Percentiles rank a stretch among this genome's conserved stretches.
These are phyloP conservation scores for Ammospiza maritima DNA, from an alignment of 2,797 vertebrate species.

Conservation along the genomic window DNA sequence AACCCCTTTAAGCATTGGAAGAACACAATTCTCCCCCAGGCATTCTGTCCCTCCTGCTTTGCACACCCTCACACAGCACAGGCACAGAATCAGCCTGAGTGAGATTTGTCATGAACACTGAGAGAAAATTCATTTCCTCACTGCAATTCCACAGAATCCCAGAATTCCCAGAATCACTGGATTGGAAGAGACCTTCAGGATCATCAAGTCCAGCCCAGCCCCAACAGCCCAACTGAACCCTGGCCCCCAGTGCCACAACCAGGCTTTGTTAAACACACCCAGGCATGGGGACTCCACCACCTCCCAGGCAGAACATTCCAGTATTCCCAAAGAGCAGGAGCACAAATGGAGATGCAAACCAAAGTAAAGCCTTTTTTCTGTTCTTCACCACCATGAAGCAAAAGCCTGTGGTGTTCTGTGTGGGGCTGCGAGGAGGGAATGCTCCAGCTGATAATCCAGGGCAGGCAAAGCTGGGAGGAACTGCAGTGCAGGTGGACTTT, in stretches of 20 bases:
- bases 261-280: too few species aligned
- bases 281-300: not conserved
- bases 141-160: not conserved
- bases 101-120: not conserved
- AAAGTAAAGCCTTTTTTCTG: not conserved
- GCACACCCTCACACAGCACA: not conserved
- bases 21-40: not conserved
- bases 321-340: not conserved
- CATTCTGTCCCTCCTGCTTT: not conserved
- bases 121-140: not conserved
- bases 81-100: not conserved
- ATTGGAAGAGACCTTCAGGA: not conserved
- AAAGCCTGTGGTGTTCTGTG: not conserved
- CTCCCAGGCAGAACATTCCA: not conserved
- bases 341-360: not conserved
- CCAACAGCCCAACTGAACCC: not conserved
- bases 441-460: not conserved
- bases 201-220: fast-evolving
- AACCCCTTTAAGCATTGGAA: not conserved
- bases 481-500: not conserved
- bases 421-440: not conserved
- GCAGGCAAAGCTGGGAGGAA: not conserved
- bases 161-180: too few species aligned
- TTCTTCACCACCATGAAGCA: not conserved
- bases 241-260: not conserved